Conservation (phyloP, 2,113 vertebrate genomes). For the Phrynosoma blainvillii region DNA sequence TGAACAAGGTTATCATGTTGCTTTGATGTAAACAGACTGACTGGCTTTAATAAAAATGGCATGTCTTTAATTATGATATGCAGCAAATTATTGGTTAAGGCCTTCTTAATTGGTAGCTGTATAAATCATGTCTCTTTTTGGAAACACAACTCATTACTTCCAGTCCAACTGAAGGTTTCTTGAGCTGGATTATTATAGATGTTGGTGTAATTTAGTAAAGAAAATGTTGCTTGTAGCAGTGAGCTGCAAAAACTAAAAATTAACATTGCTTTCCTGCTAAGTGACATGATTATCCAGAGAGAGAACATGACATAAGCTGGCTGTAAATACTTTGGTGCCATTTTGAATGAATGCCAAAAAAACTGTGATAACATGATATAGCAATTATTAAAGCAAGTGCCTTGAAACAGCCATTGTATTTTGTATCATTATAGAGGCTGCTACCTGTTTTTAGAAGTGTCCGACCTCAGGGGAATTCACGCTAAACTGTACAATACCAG, state of each 20-base stretch:
- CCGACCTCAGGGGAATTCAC: conserved; percentile 54
- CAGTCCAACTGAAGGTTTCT: neutral
- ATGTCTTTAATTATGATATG: neutral
- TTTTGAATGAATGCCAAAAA: neutral
- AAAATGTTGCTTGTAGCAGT: neutral
- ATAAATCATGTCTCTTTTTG: neutral
- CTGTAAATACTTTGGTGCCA: conserved; percentile 18
- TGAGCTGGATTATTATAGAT: accelerated
- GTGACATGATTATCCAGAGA: conserved; percentile 3
- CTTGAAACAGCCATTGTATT: conserved; percentile 48
- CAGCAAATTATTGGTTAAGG: neutral
- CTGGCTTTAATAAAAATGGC: conserved; percentile 14
- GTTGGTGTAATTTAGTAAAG: neutral
- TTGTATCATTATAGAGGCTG: conserved; percentile 58
- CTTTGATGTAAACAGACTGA: conserved; percentile 13
- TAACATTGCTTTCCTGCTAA: neutral
- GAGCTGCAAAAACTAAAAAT: accelerated
- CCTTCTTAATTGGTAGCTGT: neutral
- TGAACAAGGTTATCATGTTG: conserved; percentile 54
- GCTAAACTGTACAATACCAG: conserved; percentile 56
- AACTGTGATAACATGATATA: conserved; percentile 33
- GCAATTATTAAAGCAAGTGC: conserved; percentile 29
- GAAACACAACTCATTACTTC: neutral
- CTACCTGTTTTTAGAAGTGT: conserved; percentile 54
- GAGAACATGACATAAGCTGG: conserved; percentile 24